Base-by-base conservation (phyloP, 30 jellyfish, hydroid and myxozoan species). In the Haliclystus octoradiatus region DNA sequence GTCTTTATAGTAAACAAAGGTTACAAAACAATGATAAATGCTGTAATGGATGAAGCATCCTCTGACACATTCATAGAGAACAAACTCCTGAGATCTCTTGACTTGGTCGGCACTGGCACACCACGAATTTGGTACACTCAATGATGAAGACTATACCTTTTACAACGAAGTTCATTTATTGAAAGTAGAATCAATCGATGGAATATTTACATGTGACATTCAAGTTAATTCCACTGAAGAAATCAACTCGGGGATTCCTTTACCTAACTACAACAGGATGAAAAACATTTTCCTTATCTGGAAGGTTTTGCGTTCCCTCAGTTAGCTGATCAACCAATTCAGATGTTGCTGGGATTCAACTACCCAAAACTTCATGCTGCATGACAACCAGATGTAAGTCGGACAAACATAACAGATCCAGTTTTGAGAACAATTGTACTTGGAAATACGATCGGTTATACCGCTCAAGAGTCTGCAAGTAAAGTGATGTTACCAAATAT, bases 71-170 rank as follows among this genome's bases (percentile, higher is more conserved):
- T 40, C 57, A 40, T 40, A 5, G 57, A 40, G 19, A n/a, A n/a
- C n/a, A n/a, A n/a, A n/a, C n/a, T n/a, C n/a, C n/a, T n/a, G n/a
- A 40, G 57, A 40, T 40, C 57, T 19, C 57, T 40, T 19, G 19
- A 40, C 57, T 40, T 40, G 57, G 57, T 40, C 19, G 57, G 57
- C 57, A 40, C 57, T 40, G 57, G 57, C 9, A 40, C 9, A 5
- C 57, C 57, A 5, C 57, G 19, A 40, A 19, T 40, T 40, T 69
- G 79, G 71, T 69, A 69, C 50, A 69, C 79, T 24, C 79, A 71
- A 50, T 69, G 79, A 71, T 69, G 79, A 40, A 71, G 79, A 28
- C 40, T 47, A 33, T 50, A 71, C 76, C 75, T 19, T 40, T 19
- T 19, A 40, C 19, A 40, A 40, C 19, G 57, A 40, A 19, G 9